These are phyloP conservation scores for Drosophila nr. perissopoda DNA, from an alignment of 2,888 invertebrate genomes.

Conservation along the genomic window DNA sequence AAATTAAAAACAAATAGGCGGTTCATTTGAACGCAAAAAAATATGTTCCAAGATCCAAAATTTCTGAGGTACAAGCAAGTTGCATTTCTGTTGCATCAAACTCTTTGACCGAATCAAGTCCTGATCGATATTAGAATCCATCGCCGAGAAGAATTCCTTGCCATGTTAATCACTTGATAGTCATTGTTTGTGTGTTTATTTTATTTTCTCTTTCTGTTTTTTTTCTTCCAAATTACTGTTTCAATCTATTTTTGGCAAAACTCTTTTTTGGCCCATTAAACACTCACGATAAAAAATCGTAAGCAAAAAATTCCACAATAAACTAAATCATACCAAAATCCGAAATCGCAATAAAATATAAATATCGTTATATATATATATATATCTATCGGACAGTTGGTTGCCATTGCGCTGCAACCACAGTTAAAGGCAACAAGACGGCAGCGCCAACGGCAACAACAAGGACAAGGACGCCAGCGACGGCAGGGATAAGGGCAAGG, in stretches of 20 bases:
- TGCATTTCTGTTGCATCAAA: slow-evolving; percentile 58
- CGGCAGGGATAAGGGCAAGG: slow-evolving; percentile 6
- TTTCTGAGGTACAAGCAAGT: slow-evolving; percentile 56
- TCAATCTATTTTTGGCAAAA: slow-evolving; percentile 16
- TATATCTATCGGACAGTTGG: slow-evolving; percentile 55
- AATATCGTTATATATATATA: slow-evolving; percentile 12
- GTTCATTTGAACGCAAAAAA: slow-evolving; percentile 25
- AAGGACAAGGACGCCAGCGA: slow-evolving; percentile 36
- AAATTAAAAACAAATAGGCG: slow-evolving; percentile 25
- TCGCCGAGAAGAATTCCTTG: slow-evolving; percentile 27
- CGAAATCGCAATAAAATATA: slow-evolving; percentile 17
- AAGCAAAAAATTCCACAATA: slow-evolving; percentile 18
- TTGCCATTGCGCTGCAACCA: slow-evolving; percentile 79
- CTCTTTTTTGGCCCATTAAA: slow-evolving; percentile 32
- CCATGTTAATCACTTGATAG: slow-evolving; percentile 56
- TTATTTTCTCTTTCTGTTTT: slow-evolving; percentile 25
- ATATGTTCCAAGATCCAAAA: slow-evolving; percentile 50
- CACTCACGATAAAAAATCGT: slow-evolving; percentile 49
- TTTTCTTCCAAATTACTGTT: slow-evolving; percentile 19
- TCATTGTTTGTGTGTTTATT: slow-evolving; percentile 45
- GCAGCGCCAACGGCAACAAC: slow-evolving; percentile 52
- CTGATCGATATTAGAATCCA: slow-evolving; percentile 21
- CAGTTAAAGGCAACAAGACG: slow-evolving; percentile 74
- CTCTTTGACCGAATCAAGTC: slow-evolving; percentile 27
- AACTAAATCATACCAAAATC: slow-evolving; percentile 1